Evolutionary conservation across 2,113 vertebrate species (phyloP).

Genomic region (Pica pica): DNA sequence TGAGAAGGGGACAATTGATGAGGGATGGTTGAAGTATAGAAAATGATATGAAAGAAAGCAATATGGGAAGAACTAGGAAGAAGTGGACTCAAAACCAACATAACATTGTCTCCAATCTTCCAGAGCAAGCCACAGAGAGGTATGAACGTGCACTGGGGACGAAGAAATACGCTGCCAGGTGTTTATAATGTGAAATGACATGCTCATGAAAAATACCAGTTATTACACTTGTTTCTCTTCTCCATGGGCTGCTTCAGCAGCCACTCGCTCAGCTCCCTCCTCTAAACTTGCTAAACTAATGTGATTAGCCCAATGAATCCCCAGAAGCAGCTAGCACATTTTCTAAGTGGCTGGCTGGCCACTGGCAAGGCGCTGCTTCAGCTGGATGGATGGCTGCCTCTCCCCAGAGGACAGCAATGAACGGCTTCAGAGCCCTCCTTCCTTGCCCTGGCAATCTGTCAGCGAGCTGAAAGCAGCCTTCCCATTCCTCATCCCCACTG

Average conservation of each 20-base stretch:
- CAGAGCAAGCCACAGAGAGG: background rate
- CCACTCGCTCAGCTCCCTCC: background rate
- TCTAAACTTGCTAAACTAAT: background rate
- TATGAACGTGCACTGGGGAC: background rate
- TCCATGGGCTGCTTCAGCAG: background rate
- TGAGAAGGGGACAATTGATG: background rate
- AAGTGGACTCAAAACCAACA: background rate
- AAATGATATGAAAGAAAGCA: background rate
- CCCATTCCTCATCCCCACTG: background rate
- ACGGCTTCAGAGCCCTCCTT: background rate
- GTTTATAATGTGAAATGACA: background rate
- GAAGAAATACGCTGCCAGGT: background rate
- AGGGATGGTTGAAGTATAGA: background rate
- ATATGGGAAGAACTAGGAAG: background rate
- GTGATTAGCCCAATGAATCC: background rate
- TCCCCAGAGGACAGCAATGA: background rate
- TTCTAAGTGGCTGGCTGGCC: background rate
- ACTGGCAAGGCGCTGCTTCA: background rate
- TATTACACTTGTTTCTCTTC: background rate
- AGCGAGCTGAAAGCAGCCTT: background rate
- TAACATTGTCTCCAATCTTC: background rate
- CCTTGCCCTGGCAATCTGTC: background rate
- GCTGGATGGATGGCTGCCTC: background rate
- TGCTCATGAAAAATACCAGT: background rate
- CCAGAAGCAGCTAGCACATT: constrained; percentile 23